phyloP scores from a whole-genome alignment of 2,113 vertebrate genomes.

The Sminthopsis crassicaudata region DNA sequence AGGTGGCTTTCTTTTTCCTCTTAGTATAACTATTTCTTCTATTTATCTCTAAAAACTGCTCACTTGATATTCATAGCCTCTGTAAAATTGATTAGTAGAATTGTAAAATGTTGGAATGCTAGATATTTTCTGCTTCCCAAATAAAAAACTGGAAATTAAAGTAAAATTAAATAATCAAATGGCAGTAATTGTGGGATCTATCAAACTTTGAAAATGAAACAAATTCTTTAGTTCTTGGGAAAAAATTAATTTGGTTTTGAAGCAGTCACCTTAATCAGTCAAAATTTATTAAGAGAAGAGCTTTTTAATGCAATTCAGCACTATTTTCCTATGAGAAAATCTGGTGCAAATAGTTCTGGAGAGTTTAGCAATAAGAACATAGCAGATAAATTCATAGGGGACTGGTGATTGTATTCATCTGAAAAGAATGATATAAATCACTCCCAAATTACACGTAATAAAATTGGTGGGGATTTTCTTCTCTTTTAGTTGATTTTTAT shows the following conservation, averaged over 20 bases:
- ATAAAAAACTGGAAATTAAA: not conserved
- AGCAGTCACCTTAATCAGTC: not conserved
- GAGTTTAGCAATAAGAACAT: not conserved
- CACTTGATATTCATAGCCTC: not conserved
- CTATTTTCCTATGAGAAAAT: not conserved
- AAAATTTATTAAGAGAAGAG: constrained; percentile 12
- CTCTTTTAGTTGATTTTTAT: not conserved
- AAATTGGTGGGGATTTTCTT: constrained; percentile 1
- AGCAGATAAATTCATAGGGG: constrained; percentile 9
- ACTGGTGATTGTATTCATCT: constrained; percentile 42
- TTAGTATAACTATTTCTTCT: not conserved
- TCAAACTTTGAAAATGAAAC: not conserved
- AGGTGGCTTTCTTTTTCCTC: not conserved
- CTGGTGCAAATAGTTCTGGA: constrained; percentile 7
- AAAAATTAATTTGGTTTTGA: constrained; percentile 39
- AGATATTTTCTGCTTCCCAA: not conserved
- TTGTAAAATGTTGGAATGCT: not conserved
- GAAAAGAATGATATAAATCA: constrained; percentile 49
- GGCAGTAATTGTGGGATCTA: not conserved
- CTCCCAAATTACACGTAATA: constrained; percentile 44
- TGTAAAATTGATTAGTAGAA: not conserved
- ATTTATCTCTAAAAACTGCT: not conserved
- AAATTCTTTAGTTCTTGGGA: constrained; percentile 14
- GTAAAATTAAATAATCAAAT: not conserved
- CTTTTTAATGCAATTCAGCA: not conserved